Evolutionary conservation across 2,888 invertebrate species (phyloP).

Genomic region (Ectemnius continuus): DNA sequence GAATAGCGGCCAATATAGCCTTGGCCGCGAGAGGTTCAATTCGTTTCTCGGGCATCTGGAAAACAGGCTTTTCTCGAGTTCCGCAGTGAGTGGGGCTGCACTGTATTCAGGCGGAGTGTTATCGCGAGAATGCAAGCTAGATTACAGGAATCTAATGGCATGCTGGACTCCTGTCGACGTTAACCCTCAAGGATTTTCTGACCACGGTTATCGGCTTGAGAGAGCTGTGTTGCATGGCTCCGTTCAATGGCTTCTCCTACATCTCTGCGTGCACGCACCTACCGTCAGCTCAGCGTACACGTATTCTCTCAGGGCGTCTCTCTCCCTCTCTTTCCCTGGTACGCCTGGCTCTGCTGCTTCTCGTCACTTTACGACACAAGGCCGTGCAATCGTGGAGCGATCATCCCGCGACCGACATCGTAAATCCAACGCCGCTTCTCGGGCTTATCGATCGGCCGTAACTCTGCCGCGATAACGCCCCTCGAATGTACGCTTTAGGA

Average conservation of each 20-base stretch:
- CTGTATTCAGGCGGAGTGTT: too few relatives aligned
- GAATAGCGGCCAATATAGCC: too few relatives aligned
- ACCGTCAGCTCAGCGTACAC: background rate
- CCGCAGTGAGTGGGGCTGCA: too few relatives aligned
- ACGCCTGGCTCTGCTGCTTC: constrained; percentile 58
- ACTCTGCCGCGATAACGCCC: constrained; percentile 49
- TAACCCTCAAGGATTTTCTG: background rate
- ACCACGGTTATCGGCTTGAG: background rate
- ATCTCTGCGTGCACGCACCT: constrained; percentile 6
- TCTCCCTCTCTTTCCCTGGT: background rate
- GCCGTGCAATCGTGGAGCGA: constrained; percentile 76
- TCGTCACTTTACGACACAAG: constrained; percentile 76
- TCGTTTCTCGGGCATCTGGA: too few relatives aligned
- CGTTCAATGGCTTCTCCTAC: background rate
- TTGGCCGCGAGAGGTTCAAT: too few relatives aligned
- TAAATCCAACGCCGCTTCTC: constrained; percentile 75
- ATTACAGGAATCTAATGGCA: background rate
- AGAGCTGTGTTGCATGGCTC: background rate
- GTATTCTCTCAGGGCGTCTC: background rate
- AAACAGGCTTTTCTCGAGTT: too few relatives aligned
- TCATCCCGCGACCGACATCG: constrained; percentile 75
- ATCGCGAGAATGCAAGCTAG: background rate
- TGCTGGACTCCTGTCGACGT: background rate
- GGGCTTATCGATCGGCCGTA: constrained; percentile 72
- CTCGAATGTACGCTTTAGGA: constrained; percentile 45